These are phyloP conservation scores for Philantomba maxwellii DNA, from an alignment of 2,113 vertebrate species.

Conservation along the genomic window DNA sequence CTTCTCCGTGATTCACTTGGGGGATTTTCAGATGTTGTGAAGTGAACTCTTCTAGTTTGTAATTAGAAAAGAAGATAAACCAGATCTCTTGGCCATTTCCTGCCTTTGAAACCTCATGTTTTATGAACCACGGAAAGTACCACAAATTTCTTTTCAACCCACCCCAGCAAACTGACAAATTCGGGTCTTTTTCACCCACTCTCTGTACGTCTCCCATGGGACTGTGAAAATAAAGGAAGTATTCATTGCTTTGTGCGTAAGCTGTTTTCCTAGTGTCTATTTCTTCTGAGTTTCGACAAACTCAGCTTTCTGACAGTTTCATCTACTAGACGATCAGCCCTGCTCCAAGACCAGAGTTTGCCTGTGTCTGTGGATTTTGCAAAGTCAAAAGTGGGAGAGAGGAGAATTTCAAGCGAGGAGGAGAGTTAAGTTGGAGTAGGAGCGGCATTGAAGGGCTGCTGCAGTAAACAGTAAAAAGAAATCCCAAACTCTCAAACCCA, in stretches of 20 bases:
- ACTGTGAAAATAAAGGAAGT: not conserved
- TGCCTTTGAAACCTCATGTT: not conserved
- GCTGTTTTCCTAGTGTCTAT: not conserved
- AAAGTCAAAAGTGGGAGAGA: not conserved
- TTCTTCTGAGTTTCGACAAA: not conserved
- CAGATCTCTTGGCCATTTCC: not conserved
- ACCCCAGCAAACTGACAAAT: not conserved
- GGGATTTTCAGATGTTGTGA: not conserved
- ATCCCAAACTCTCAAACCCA: not conserved
- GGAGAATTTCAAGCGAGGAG: not conserved
- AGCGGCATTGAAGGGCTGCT: not conserved
- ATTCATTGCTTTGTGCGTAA: not conserved
- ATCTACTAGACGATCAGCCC: not conserved
- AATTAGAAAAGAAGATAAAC: conserved; percentile 31
- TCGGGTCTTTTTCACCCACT: not conserved
- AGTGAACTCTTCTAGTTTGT: not conserved
- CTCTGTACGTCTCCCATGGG: not conserved
- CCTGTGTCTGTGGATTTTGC: not conserved
- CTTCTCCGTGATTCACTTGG: not conserved
- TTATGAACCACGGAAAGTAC: conserved; percentile 49
- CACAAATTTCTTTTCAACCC: conserved; percentile 30
- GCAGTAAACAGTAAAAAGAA: not conserved
- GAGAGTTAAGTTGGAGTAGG: not conserved
- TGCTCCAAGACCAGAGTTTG: not conserved
- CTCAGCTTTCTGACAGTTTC: not conserved